Base-by-base conservation (phyloP, 2,113 vertebrate genomes). In the Syrrhaptes paradoxus region DNA sequence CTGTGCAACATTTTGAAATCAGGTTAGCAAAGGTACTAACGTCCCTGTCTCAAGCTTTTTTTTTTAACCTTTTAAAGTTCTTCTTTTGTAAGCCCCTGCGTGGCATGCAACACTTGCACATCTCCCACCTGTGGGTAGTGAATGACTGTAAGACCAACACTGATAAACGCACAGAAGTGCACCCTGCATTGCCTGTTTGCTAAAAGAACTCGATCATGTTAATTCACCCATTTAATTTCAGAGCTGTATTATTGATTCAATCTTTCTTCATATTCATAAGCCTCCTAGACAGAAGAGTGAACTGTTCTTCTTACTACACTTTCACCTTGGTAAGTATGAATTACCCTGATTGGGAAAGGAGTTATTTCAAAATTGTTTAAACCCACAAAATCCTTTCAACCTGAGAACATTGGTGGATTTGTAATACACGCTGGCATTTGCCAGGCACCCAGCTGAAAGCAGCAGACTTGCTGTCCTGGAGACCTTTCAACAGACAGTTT, bases 401-500 rank as follows among this genome's bases (percentile, higher is more conserved):
- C 51, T 15, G 58, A 17, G 55, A 94, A n/a, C 21, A 90, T 62
- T 41, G 67, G 83, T 49, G 41, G 70, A 55, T 80, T 74, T 74
- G 46, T 86, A 41, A 76, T 7, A 25, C 36, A 46, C 0, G 0
- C 43, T 74, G 43, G 59, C 1, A 0, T 73, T 81, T 95, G 67
- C 96, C 87, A 86, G 85, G 87, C 92, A 54, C 31, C 73, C 90
- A 95, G 76, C 54, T 58, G 77, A 83, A 96, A 57, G 32, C 58
- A 72, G 28, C 58, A 94, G 89, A 70, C 92, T 95, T 83, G 79
- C 46, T 70, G 67, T 66, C 65, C 82, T 82, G 81, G 90, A 95
- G 90, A 91, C 65, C 63, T 96, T 96, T 95, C 67, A 96, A 71
- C 61, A 89, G 90, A 66, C n/a, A 36, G 45, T 96, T 91, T 74